Conservation (phyloP, 2,888 invertebrate species). For the Heteromyza rotundicornis region DNA sequence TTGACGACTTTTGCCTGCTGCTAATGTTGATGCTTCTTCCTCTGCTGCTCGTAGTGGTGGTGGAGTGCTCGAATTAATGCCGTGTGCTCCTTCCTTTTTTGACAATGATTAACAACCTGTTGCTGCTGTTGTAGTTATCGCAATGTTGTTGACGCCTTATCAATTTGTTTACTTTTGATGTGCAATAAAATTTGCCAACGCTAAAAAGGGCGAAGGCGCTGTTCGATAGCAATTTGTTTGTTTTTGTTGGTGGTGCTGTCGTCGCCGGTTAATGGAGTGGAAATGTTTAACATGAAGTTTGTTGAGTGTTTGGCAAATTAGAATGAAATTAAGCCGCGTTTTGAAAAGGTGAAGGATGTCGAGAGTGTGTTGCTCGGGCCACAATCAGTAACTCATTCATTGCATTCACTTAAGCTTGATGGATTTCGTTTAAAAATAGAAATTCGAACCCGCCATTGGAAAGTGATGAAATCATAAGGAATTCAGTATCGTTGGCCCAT, state of each 20-base stretch:
- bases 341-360: background rate
- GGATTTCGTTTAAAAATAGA: too few relatives aligned
- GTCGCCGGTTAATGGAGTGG: background rate
- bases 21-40: constrained; percentile 26
- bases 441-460: too few relatives aligned
- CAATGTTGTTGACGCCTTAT: background rate
- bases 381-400: too few relatives aligned
- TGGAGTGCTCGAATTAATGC: background rate
- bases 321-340: background rate
- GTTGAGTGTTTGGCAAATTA: background rate
- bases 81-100: background rate
- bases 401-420: too few relatives aligned
- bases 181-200: background rate
- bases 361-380: too few relatives aligned
- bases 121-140: background rate
- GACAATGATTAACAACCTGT: constrained; percentile 14
- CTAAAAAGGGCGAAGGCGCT: background rate
- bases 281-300: background rate
- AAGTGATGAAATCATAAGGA: too few relatives aligned
- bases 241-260: background rate
- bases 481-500: too few relatives aligned
- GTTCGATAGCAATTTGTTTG: background rate
- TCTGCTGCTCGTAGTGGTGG: too few relatives aligned
- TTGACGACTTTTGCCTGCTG: background rate
- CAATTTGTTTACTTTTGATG: constrained; percentile 1